These are phyloP conservation scores for Sebastes oblongus DNA, from an alignment of 2,797 vertebrate species.

Conservation along the genomic window DNA sequence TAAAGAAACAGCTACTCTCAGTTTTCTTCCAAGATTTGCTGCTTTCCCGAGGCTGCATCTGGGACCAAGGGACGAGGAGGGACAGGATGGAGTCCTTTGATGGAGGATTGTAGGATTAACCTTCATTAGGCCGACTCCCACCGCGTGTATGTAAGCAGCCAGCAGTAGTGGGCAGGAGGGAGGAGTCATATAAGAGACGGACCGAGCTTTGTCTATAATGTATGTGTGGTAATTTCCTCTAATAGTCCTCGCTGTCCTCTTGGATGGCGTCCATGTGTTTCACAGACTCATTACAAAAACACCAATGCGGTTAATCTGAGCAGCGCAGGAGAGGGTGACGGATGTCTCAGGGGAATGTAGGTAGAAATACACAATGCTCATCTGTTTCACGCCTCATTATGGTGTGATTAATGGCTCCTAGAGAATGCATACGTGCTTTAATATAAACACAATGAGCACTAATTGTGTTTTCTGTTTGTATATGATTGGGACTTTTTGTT, in stretches of 20 bases:
- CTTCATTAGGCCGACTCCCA: neutral
- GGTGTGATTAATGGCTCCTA: constrained; percentile 12
- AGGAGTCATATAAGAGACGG: neutral
- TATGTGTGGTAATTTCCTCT: neutral
- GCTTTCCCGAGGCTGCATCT: neutral
- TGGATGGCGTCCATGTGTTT: constrained; percentile 29
- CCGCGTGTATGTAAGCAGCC: neutral
- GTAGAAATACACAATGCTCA: constrained; percentile 34
- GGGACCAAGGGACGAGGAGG: too few relatives aligned
- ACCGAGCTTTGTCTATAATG: neutral
- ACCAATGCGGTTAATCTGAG: constrained; percentile 9
- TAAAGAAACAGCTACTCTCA: neutral
- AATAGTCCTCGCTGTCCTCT: constrained; percentile 17
- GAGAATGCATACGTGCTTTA: neutral
- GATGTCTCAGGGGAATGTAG: constrained; percentile 29
- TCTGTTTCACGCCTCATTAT: constrained; percentile 38
- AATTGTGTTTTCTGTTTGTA: neutral
- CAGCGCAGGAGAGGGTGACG: neutral
- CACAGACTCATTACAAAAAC: constrained; percentile 35
- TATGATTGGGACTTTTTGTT: neutral
- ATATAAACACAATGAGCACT: neutral
- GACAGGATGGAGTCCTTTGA: neutral
- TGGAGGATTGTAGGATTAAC: neutral
- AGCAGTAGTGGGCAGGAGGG: neutral
- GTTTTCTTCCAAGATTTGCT: too few relatives aligned